Conservation (phyloP, 2,797 vertebrate species). For the Oreochromis mossambicus region DNA sequence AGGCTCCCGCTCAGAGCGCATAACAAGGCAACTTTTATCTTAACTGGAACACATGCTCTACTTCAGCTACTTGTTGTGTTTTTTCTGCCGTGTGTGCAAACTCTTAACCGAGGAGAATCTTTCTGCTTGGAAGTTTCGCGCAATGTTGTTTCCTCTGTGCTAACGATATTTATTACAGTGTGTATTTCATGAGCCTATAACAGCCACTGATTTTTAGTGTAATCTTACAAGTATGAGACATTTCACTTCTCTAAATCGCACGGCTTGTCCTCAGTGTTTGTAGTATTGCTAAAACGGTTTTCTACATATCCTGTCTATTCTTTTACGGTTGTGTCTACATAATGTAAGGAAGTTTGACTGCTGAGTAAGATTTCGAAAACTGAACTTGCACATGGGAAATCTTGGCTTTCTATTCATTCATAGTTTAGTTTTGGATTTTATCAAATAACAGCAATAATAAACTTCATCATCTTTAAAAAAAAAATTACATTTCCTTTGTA, state of each 20-base stretch:
- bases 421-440: neutral
- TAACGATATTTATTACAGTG: neutral
- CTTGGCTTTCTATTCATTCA: neutral
- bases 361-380: neutral
- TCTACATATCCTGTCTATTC: slow-evolving; percentile 4
- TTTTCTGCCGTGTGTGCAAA: neutral
- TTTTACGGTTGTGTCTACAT: neutral
- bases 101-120: neutral
- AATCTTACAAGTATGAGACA: neutral
- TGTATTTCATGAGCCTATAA: neutral
- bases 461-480: neutral
- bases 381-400: neutral
- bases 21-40: slow-evolving; percentile 59
- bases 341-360: neutral
- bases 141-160: neutral
- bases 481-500: neutral
- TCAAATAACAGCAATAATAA: neutral
- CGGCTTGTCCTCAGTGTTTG: neutral
- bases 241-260: slow-evolving; percentile 24
- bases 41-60: slow-evolving; percentile 37
- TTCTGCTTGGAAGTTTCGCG: neutral
- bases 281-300: neutral
- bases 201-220: neutral
- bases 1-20: slow-evolving; percentile 43
- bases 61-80: slow-evolving; percentile 17